A percentile compares a stretch with the other conserved stretches of the same genome.
phyloP scores from a whole-genome alignment of 2,888 invertebrate genomes.

The Sisyra terminalis region DNA sequence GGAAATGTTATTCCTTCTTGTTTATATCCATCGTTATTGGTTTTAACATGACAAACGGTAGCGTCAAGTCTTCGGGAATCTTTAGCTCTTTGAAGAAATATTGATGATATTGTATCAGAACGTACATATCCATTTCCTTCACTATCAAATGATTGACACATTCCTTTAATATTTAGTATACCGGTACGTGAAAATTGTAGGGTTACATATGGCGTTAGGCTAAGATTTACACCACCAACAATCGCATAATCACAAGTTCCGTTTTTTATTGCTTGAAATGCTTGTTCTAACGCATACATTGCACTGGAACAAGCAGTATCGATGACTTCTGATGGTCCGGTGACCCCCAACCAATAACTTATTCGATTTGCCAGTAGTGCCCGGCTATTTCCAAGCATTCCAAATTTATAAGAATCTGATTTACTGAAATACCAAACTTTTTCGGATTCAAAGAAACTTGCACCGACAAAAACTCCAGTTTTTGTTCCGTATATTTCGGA shows the following conservation, averaged over 20 bases:
- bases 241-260: slow-evolving; percentile 75
- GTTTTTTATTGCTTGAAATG: slow-evolving; percentile 52
- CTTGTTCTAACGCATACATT: slow-evolving; percentile 65
- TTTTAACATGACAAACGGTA: slow-evolving; percentile 21
- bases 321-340: slow-evolving; percentile 74
- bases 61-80: slow-evolving; percentile 33
- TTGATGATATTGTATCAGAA: slow-evolving; percentile 58
- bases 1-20: slow-evolving; percentile 25
- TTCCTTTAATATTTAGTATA: slow-evolving; percentile 34
- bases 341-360: slow-evolving; percentile 73
- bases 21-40: slow-evolving; percentile 24
- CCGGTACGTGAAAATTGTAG: slow-evolving; percentile 59
- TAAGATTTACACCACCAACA: slow-evolving; percentile 69
- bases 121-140: slow-evolving; percentile 66
- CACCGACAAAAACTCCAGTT: slow-evolving; percentile 67
- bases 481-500: slow-evolving; percentile 48
- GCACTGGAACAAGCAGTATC: slow-evolving; percentile 87
- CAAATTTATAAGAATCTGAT: slow-evolving; percentile 69
- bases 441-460: slow-evolving; percentile 60
- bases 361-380: slow-evolving; percentile 78
- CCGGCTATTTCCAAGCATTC: slow-evolving; percentile 28
- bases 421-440: slow-evolving; percentile 55
- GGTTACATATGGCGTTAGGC: slow-evolving; percentile 68
- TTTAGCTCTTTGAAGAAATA: slow-evolving; percentile 50
- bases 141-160: slow-evolving; percentile 37